phyloP scores from a whole-genome alignment of 1,140 invertebrate genomes.

The Magallana angulata region DNA sequence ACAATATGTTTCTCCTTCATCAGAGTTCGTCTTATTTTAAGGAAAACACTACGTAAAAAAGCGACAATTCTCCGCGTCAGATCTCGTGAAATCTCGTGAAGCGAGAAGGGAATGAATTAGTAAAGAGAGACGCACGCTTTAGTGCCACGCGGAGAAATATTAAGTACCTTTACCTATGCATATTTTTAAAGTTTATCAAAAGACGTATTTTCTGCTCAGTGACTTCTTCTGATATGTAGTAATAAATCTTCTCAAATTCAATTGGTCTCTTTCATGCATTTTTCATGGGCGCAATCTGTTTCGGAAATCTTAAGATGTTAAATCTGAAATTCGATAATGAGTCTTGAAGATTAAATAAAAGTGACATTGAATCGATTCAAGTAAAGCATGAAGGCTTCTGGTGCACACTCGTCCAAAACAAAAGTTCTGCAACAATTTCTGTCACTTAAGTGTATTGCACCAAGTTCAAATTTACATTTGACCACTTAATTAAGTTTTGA shows the following conservation, averaged over 20 bases:
- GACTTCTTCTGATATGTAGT: conserved; percentile 9
- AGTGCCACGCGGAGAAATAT: conserved; percentile 25
- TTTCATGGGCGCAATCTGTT: conserved; percentile 29
- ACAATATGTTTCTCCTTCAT: not conserved
- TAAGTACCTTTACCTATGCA: conserved; percentile 20
- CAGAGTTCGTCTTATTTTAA: not conserved
- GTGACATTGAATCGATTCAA: not conserved
- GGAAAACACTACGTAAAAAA: not conserved
- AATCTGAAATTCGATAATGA: conserved; percentile 29
- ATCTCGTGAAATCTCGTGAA: not conserved
- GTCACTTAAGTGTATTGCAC: not conserved
- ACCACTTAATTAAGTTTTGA: conserved; percentile 32
- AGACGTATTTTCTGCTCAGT: conserved; percentile 27
- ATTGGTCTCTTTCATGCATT: conserved; percentile 30
- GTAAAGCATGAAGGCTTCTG: not conserved
- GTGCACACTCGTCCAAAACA: not conserved
- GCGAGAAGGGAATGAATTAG: conserved; percentile 19
- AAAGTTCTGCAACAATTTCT: not conserved
- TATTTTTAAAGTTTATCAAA: conserved; percentile 32
- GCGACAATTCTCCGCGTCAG: not conserved
- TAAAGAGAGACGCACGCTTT: not conserved
- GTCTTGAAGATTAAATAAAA: not conserved
- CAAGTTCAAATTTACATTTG: not conserved
- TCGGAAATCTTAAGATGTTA: not conserved
- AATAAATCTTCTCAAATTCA: conserved; percentile 32